phyloP scores from a whole-genome alignment of 2,888 invertebrate species.

The Onchidella celtica region DNA sequence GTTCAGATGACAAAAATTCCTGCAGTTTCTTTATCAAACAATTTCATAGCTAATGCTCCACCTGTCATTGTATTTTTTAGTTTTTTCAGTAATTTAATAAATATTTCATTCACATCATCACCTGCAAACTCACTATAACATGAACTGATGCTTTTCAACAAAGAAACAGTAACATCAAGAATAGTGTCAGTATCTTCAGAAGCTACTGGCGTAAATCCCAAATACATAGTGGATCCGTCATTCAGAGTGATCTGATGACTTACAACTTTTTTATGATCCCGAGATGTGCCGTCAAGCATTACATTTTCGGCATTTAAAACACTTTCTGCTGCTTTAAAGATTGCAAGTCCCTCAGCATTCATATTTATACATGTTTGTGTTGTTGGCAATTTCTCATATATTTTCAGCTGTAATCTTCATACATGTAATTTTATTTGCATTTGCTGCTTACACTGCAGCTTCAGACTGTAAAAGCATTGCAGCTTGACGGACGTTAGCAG shows the following conservation, averaged over 20 bases:
- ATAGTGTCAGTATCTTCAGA: conserved; percentile 17
- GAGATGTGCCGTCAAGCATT: not conserved
- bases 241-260: not conserved
- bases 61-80: conserved; percentile 19
- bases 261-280: conserved; percentile 11
- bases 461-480: not conserved
- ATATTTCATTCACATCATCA: not conserved
- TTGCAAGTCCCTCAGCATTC: not conserved
- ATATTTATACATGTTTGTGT: conserved; percentile 1
- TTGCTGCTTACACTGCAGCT: conserved; percentile 1
- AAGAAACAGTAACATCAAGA: conserved; percentile 1
- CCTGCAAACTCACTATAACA: not conserved
- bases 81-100: not conserved
- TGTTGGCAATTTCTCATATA: not conserved
- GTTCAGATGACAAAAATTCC: not conserved
- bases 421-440: not conserved
- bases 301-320: not conserved
- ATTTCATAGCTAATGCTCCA: conserved; percentile 12
- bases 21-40: conserved; percentile 18
- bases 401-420: not conserved
- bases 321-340: not conserved
- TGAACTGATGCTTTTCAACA: not conserved
- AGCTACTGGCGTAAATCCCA: conserved; percentile 13
- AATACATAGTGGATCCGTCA: not conserved
- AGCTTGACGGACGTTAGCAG: not conserved